These are phyloP conservation scores for Melospiza melodia DNA, from an alignment of 2,113 vertebrate species.

Conservation along the genomic window DNA sequence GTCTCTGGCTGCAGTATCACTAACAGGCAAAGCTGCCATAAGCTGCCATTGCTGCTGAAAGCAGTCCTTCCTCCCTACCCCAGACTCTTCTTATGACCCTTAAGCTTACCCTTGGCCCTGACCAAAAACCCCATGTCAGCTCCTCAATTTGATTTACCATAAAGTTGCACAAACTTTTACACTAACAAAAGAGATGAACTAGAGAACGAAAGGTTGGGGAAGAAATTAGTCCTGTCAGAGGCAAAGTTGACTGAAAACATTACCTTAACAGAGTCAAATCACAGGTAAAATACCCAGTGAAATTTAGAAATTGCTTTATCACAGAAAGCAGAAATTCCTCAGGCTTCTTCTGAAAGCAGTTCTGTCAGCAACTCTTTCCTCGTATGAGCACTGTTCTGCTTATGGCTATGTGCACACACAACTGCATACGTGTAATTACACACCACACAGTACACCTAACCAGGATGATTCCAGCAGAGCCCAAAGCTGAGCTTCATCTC, in stretches of 20 bases:
- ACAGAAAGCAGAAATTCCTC: neutral
- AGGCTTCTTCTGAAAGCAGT: neutral
- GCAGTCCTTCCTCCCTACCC: neutral
- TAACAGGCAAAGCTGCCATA: neutral
- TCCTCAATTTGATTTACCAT: neutral
- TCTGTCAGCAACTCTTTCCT: neutral
- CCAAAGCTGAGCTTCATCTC: neutral
- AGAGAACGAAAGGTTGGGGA: neutral
- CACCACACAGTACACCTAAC: neutral
- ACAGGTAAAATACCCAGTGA: neutral
- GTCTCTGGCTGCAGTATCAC: neutral
- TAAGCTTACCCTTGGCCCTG: neutral
- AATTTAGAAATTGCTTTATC: neutral
- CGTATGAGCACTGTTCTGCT: fast-evolving
- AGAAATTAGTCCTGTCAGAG: neutral
- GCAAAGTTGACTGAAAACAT: neutral
- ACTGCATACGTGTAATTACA: neutral
- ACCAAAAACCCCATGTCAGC: neutral
- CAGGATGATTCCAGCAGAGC: neutral
- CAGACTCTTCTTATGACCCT: neutral
- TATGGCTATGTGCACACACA: neutral
- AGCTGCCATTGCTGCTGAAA: neutral
- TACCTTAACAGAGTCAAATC: neutral
- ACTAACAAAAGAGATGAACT: neutral
- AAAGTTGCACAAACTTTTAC: neutral